Evolutionary conservation across 1,140 invertebrate genomes (phyloP), one percentile per base, ranked within the genome.

Genomic region (Lasaia peninsularis): DNA sequence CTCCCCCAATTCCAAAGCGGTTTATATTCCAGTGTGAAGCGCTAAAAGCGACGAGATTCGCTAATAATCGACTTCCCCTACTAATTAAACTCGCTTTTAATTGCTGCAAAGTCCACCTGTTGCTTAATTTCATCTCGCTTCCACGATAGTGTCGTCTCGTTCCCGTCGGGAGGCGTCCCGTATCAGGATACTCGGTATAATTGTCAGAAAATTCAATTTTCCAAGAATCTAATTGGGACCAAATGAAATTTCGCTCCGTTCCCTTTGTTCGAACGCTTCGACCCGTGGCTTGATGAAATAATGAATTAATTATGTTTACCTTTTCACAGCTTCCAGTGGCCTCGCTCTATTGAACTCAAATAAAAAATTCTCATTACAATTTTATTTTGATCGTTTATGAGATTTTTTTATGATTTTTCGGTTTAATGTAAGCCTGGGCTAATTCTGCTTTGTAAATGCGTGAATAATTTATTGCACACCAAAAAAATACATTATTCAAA

Each of bases 21-120:
- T 81, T 82, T 75, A 68, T 71, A 80, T 83, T 75, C 73, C 76
- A 68, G 72, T 79, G 68, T 68, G 81, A 84, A 80, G 75, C 76
- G 64, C 59, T 66, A 71, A 80, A 76, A 70, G 68, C 67, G 52
- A 63, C 66, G 77, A 78, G 78, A 81, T 82, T 74, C 68, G 81
- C 81, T 84, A 84, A 86, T 86, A 86, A 85, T 82, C 70, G 71
- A 77, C 57, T 77, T 78, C 85, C 84, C 85, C 83, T 75, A 80
- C 78, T 88, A 86, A 88, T 88, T 88, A 88, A 82, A 83, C 67
- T 67, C 70, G 62, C 63, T 86, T 86, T 88, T 88, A 88, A 88
- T 88, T 88, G 83, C 81, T 77, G 54, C 60, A 75, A 71, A 60
- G 65, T 67, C 75, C 78, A 88, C 85, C 79, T 86, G 85, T 88